Evolutionary conservation across 2,113 vertebrate genomes (phyloP).

Genomic region (Calonectris borealis): DNA sequence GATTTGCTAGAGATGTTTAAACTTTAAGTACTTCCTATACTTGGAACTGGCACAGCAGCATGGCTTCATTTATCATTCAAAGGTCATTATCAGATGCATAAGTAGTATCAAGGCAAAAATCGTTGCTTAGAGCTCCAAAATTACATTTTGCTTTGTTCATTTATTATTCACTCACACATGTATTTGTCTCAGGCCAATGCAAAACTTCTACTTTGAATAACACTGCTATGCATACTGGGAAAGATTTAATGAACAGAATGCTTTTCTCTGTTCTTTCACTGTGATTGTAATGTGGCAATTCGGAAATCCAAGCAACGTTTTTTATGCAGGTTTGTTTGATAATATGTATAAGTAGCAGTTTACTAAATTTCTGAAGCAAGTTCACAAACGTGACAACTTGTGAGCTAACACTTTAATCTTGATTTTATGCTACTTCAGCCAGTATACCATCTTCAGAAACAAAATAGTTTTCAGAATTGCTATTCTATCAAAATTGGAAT

Average conservation of each 20-base stretch:
- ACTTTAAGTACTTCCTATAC: not conserved
- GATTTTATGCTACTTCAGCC: not conserved
- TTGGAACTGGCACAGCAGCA: not conserved
- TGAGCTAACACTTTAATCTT: not conserved
- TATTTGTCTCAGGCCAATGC: not conserved
- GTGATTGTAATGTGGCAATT: not conserved
- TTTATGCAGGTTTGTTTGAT: not conserved
- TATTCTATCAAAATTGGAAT: not conserved
- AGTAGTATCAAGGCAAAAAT: not conserved
- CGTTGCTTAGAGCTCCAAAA: not conserved
- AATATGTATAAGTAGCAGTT: not conserved
- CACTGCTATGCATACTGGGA: not conserved
- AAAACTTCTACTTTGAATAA: not conserved
- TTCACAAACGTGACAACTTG: not conserved
- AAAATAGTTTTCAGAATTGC: not conserved
- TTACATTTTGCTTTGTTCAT: not conserved
- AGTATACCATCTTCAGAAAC: not conserved
- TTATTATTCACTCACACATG: not conserved
- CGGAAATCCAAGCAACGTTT: not conserved
- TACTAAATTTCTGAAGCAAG: not conserved
- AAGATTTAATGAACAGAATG: not conserved
- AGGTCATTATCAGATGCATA: not conserved
- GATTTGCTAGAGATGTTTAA: not conserved
- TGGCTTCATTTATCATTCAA: not conserved
- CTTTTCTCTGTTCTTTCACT: not conserved